These are phyloP conservation scores for Ommatoiulus sabulosus DNA, from an alignment of 2,888 invertebrate genomes.

Conservation along the genomic window DNA sequence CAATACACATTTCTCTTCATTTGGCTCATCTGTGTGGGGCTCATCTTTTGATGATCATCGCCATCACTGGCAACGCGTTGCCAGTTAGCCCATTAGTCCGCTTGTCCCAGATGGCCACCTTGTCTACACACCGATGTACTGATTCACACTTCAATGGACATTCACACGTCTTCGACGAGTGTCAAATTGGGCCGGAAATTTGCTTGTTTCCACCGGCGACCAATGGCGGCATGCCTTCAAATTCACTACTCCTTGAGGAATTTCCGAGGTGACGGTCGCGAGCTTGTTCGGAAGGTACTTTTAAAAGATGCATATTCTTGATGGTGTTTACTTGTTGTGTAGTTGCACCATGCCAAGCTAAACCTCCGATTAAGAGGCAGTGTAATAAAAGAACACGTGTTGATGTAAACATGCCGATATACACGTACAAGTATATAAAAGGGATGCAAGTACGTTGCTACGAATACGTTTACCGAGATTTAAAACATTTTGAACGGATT, in stretches of 20 bases:
- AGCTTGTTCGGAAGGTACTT: background rate
- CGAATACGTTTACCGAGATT: too few relatives aligned
- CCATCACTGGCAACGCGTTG: conserved; percentile 48
- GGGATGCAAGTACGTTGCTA: too few relatives aligned
- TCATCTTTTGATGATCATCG: conserved; percentile 50
- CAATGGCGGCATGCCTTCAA: background rate
- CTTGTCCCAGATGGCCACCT: conserved; percentile 20
- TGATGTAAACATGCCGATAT: too few relatives aligned
- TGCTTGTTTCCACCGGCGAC: background rate
- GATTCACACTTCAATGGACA: background rate
- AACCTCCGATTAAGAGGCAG: background rate
- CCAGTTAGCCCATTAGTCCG: conserved; percentile 44
- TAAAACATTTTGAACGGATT: too few relatives aligned
- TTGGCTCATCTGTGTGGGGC: conserved; percentile 48
- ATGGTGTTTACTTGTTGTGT: background rate
- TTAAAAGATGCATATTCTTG: background rate
- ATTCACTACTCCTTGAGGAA: background rate
- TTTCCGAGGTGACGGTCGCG: background rate
- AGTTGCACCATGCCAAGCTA: background rate
- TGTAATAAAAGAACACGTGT: too few relatives aligned
- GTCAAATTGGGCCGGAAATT: conserved; percentile 38
- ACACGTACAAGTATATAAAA: too few relatives aligned
- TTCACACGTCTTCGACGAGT: conserved; percentile 4
- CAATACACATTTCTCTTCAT: conserved; percentile 52
- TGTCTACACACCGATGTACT: background rate